These are phyloP conservation scores for Tragelaphus oryx DNA, from an alignment of 2,797 vertebrate genomes.

Conservation along the genomic window DNA sequence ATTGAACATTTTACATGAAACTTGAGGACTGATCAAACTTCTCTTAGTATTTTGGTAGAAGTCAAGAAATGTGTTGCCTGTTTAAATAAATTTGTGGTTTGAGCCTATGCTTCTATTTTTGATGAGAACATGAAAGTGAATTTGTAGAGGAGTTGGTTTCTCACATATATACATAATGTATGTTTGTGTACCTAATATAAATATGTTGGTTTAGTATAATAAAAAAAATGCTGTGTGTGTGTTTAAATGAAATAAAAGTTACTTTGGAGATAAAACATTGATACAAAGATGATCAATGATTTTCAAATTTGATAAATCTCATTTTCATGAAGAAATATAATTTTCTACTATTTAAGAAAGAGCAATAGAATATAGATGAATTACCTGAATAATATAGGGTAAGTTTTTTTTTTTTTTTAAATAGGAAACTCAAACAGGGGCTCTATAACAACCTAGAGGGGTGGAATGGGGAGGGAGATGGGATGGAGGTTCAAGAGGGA, in stretches of 20 bases:
- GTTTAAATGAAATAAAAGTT: slow-evolving; percentile 14
- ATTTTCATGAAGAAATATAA: background rate
- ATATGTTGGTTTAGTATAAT: background rate
- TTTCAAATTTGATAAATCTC: background rate
- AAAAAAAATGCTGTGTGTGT: background rate
- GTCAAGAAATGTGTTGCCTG: background rate
- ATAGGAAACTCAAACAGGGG: background rate
- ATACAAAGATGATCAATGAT: background rate
- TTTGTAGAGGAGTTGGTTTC: background rate
- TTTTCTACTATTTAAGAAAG: slow-evolving; percentile 4
- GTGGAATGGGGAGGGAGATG: background rate
- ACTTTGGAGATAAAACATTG: background rate
- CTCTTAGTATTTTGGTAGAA: background rate
- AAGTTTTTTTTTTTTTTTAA: background rate
- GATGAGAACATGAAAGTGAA: background rate
- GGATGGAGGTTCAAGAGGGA: background rate
- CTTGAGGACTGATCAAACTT: background rate
- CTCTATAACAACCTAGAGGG: background rate
- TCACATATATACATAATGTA: background rate
- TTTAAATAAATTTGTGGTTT: background rate
- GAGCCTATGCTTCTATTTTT: background rate
- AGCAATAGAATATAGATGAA: background rate
- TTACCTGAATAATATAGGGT: background rate
- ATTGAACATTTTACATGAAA: background rate
- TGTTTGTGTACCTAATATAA: background rate